Evolutionary conservation across 2,888 invertebrate genomes (phyloP).

Genomic region (Chrysomela aeneicollis): DNA sequence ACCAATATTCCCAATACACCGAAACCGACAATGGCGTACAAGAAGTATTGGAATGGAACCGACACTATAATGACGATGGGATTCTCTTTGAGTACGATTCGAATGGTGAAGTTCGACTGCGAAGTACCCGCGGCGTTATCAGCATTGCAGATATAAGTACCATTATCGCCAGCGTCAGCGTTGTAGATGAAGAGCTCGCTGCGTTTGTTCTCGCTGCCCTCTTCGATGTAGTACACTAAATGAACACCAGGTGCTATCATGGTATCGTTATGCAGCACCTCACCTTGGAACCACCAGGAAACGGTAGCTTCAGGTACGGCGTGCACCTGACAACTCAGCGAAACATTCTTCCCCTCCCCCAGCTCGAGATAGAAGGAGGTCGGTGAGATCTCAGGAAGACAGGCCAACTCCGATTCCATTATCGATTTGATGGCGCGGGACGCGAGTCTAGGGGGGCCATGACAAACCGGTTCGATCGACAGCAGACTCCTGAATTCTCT

Average conservation of each 20-base stretch:
- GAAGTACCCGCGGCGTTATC: constrained; percentile 83
- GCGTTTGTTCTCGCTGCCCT: constrained; percentile 75
- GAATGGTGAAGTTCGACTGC: constrained; percentile 82
- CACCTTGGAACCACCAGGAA: constrained; percentile 85
- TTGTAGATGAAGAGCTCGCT: constrained; percentile 83
- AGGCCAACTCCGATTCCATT: constrained; percentile 75
- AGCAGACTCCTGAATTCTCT: constrained; percentile 78
- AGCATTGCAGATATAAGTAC: constrained; percentile 85
- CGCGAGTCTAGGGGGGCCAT: constrained; percentile 73
- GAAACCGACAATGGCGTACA: constrained; percentile 71
- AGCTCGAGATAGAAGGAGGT: constrained; percentile 80
- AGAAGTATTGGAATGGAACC: constrained; percentile 74
- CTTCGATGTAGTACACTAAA: constrained; percentile 75
- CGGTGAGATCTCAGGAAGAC: constrained; percentile 80
- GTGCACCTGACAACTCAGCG: constrained; percentile 80
- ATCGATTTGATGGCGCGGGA: constrained; percentile 75
- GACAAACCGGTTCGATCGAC: constrained; percentile 80
- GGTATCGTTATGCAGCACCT: constrained; percentile 80
- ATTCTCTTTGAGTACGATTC: constrained; percentile 76
- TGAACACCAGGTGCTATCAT: constrained; percentile 72
- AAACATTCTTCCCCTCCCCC: constrained; percentile 82
- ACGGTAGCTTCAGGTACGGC: constrained; percentile 84
- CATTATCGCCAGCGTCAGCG: constrained; percentile 81
- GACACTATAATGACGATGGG: constrained; percentile 70
- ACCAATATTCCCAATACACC: constrained; percentile 70